Evolutionary conservation across 2,888 invertebrate genomes (phyloP), one percentile per base, ranked within the genome.

Genomic region (Oligia strigilis): DNA sequence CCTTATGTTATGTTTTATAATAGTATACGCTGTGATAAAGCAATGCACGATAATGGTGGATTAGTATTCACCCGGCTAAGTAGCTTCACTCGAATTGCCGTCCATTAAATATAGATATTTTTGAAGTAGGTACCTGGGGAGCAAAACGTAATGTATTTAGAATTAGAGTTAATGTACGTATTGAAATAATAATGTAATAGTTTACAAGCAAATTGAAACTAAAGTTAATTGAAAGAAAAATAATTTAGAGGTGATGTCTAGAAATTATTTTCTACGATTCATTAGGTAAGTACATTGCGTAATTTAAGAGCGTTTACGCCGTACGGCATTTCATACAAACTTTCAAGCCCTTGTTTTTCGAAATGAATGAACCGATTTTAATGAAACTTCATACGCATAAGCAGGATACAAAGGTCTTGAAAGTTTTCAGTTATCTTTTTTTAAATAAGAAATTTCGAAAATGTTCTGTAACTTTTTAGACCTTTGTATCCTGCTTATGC

Each of bases 1-100:
- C 29, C 40, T 62, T 87, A 83, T 74, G 52, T 72, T 81, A 84
- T 70, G 77, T 67, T 76, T 74, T 81, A 83, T 72, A 70, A 73
- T 85, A 87, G 85, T 91, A 90, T 92, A 92, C 90, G 92, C 95
- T 95, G 95, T 95, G 95, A 95, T 95, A 94, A 91, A 93, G 92
- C 92, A 94, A 93, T 93, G 93, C 92, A 92, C 92, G 89, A 87
- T 91, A 90, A 78, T 67, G 70, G 85, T 79, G 70, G 77, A 77
- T 65, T 81, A 82, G 64, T 77, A 74, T 72, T 80, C 73, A 62
- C 77, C 72, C 69, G 60, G 75, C 72, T 81, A 78, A 80, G 40
- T 80, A 86, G 55, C 66, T 76, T 60, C 67, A 65, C 40, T 76
- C 75, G 49, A 55, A 78, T 67, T 79, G 75, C 81, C 81, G 87